Conservation (phyloP, 2,888 invertebrate species). For the Clitarchus hookeri region DNA sequence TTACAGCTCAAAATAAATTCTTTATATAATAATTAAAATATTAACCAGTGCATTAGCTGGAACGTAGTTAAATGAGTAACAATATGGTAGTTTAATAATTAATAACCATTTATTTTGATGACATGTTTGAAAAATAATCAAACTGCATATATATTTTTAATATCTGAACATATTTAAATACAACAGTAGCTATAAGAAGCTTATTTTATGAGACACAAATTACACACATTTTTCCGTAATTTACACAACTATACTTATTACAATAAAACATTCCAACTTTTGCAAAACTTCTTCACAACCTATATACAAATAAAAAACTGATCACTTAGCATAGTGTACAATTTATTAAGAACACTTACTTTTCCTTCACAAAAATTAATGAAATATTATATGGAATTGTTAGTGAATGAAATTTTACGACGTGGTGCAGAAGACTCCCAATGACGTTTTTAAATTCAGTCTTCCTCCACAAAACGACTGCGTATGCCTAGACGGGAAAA, state of each 20-base stretch:
- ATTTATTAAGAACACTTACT: conserved; percentile 7
- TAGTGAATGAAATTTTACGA: neutral
- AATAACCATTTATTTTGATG: too few relatives aligned
- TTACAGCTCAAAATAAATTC: too few relatives aligned
- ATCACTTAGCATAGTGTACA: neutral
- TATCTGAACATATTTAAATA: neutral
- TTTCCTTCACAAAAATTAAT: neutral
- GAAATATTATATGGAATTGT: neutral
- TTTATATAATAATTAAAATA: too few relatives aligned
- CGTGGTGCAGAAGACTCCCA: neutral
- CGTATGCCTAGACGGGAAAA: too few relatives aligned
- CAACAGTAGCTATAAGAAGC: neutral
- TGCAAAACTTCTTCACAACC: neutral
- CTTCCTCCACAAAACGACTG: too few relatives aligned
- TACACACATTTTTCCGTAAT: neutral
- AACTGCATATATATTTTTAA: neutral
- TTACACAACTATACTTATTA: neutral
- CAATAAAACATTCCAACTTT: neutral
- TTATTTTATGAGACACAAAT: neutral
- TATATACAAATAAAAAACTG: neutral
- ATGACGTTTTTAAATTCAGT: too few relatives aligned
- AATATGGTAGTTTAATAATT: too few relatives aligned
- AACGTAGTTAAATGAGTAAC: too few relatives aligned
- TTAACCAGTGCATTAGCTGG: too few relatives aligned
- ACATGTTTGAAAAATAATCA: too few relatives aligned